These are phyloP conservation scores for Bambusicola thoracicus DNA, from an alignment of 2,113 vertebrate species.

Conservation along the genomic window DNA sequence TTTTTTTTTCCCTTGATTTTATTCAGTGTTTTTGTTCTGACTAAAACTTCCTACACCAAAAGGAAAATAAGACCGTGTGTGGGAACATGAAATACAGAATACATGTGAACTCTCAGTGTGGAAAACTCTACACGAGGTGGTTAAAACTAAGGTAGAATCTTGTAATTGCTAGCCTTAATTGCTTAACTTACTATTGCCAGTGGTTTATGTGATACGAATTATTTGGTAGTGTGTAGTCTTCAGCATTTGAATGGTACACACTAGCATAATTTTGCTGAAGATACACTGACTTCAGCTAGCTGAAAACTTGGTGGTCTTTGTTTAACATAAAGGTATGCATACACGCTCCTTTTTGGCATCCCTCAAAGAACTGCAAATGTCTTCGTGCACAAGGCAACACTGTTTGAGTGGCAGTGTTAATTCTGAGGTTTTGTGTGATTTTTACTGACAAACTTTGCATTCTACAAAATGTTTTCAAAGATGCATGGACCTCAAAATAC, in stretches of 20 bases:
- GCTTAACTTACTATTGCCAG: background rate
- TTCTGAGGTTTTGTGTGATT: background rate
- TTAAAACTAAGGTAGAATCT: background rate
- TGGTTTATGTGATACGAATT: background rate
- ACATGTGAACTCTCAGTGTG: background rate
- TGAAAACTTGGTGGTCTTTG: background rate
- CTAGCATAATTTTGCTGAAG: background rate
- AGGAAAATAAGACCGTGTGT: background rate
- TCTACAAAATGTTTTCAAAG: background rate
- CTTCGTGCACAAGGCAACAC: background rate
- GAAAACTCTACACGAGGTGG: background rate
- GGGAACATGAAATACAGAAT: background rate
- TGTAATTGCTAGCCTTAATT: background rate
- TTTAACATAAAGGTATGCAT: accelerated
- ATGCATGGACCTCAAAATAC: background rate
- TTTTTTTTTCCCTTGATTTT: background rate
- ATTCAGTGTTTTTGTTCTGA: background rate
- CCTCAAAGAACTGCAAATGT: background rate
- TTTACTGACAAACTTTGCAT: background rate
- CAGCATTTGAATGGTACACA: background rate
- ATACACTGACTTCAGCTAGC: background rate
- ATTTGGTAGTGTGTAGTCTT: background rate
- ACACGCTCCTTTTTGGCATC: background rate
- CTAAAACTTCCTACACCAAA: background rate
- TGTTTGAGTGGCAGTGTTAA: background rate